Evolutionary conservation across 2,888 invertebrate genomes (phyloP), one percentile per base, ranked within the genome.

Genomic region (Trichopria drosophilae): DNA sequence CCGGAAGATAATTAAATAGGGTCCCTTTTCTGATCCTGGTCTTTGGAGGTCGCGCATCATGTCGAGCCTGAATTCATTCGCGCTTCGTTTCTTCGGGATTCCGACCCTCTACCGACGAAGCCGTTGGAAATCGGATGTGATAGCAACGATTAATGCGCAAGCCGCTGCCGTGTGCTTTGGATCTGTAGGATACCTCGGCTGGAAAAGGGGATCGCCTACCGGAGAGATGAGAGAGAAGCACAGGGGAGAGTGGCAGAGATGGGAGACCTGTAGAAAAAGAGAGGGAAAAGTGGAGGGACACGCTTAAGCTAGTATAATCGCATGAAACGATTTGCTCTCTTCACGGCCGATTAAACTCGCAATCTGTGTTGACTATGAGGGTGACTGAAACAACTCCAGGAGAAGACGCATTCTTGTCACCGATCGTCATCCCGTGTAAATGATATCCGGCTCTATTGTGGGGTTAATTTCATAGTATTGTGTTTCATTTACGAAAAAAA

Each of bases 281-380:
- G 44, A 36, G 29, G 29, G 26, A 22, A 42, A 40, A 28, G 31
- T n/a, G 36, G 22, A 48, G 55, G 52, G 63, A 60, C 59, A 65
- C 64, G 63, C 31, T 61, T 63, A 60, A 62, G 61, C 62, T 62
- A 51, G 64, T 64, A 69, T 72, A 72, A 71, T 71, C 68, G 68
- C 65, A 60, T 58, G 62, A 68, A 71, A 68, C 72, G 70, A 73
- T 75, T 73, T 68, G 67, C 66, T 70, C 66, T 68, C 66, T 71
- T 75, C 69, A 72, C 69, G 68, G 63, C 68, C 72, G 75, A 75
- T 75, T 73, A 69, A 67, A 50, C 57, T 60, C 57, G 66, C 71
- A 67, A 72, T 72, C 70, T 60, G 56, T 53, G 58, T 54, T 52
- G 45, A 43, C n/a, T n/a, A n/a, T 52, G 54, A 55, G 55, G 58